Percentiles rank a stretch among this genome's conserved stretches.
phyloP scores from a whole-genome alignment of 1,140 invertebrate species.

The Pseudoatta argentina region DNA sequence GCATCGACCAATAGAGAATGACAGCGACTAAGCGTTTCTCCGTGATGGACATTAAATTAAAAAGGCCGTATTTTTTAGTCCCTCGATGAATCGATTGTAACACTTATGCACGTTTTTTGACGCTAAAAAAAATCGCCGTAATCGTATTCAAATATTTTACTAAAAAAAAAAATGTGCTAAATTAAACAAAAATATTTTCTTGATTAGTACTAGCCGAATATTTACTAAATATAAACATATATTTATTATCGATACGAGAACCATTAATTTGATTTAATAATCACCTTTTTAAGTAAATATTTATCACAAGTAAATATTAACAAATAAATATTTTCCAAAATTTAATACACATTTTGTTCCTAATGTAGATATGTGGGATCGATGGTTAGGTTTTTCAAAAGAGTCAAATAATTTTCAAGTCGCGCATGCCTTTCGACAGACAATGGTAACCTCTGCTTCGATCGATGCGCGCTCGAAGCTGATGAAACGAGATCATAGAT shows the following conservation, averaged over 20 bases:
- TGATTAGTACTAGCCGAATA: no score
- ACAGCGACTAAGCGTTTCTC: slow-evolving; percentile 38
- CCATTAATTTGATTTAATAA: no score
- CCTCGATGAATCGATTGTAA: not conserved
- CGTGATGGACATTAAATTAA: not conserved
- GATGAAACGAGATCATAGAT: not conserved
- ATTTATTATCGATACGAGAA: no score
- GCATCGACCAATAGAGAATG: slow-evolving; percentile 65
- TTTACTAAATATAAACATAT: no score
- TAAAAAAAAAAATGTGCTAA: not conserved
- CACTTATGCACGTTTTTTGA: not conserved
- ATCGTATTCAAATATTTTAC: not conserved
- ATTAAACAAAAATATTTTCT: no score
- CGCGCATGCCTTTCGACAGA: not conserved
- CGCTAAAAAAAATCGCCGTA: not conserved
- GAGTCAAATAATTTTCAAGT: not conserved
- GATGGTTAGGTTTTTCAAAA: not conserved
- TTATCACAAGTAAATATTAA: no score
- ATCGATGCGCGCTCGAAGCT: slow-evolving; percentile 29
- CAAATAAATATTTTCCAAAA: no score
- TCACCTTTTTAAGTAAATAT: no score
- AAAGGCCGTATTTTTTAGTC: not conserved
- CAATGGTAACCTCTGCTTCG: not conserved
- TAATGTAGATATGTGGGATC: not conserved
- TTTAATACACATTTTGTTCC: no score